Base-by-base conservation (phyloP, 2,888 invertebrate genomes). In the Microchrysa polita region DNA sequence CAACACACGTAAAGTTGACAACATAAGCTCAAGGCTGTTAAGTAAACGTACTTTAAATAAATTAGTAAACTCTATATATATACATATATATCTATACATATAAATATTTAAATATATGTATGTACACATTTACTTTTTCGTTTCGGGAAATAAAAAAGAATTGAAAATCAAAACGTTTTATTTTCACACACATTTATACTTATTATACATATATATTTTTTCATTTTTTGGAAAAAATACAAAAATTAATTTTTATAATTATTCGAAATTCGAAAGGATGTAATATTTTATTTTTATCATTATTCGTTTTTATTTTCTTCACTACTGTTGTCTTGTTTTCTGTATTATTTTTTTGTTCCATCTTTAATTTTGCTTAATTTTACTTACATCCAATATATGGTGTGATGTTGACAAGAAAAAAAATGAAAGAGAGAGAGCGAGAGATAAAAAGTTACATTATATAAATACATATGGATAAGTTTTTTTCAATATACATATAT, bases 11-110 rank as follows among this genome's bases (percentile, higher is more conserved):
- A 48, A 48, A 48, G n/a, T 65, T 65, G 65, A 65, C 65, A 65
- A 65, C 65, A 65, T 65, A 65, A 65, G 65, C 65, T 65, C 65
- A 65, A 65, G 65, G 65, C 65, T 65, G 65, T 65, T 48, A 65
- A 65, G 65, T 48, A 65, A 65, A n/a, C 42, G 34, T 22, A 23
- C 22, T 61, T 23, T 61, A 23, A 23, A 23, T 61, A 40, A 61
- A 61, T 40, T 5, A 59, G 1, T 12, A 59, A 61, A 40, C n/a
- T 40, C 34, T 7, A 34, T 34, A 34, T 7, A 34, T 34, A 34
- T 34, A 42, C 16, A 61, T 5, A 42, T 52, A 40, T n/a, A 61
- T 40, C 34, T 7, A 34, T 34, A 34, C 27, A 34, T 34, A 34
- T 34, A 42, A 42, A 61, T 5, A 42, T 52, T 52, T 52, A 52